These are phyloP conservation scores for Saccostrea glomerata DNA, from an alignment of 1,140 invertebrate species.

Conservation along the genomic window DNA sequence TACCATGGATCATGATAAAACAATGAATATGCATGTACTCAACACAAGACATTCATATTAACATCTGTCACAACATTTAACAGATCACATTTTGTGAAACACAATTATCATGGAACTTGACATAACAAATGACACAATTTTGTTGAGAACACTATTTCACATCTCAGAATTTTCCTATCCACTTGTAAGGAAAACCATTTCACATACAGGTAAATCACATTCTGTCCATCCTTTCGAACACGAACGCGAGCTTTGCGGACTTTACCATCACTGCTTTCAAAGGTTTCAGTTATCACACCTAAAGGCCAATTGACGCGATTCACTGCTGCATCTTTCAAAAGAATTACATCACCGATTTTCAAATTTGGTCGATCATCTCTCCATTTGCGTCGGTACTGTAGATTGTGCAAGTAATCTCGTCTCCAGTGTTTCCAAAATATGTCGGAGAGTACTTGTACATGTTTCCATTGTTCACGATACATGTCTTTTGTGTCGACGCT, in stretches of 20 bases:
- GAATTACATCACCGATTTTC: conserved; percentile 52
- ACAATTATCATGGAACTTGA: not conserved
- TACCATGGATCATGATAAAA: not conserved
- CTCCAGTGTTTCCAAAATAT: conserved; percentile 57
- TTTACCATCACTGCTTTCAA: conserved; percentile 38
- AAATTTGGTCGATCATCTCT: conserved; percentile 14
- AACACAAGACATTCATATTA: not conserved
- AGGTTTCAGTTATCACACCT: conserved; percentile 31
- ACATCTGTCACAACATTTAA: not conserved
- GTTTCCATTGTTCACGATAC: conserved; percentile 50
- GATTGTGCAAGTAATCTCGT: conserved; percentile 37
- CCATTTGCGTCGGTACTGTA: conserved; percentile 50
- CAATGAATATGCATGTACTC: not conserved
- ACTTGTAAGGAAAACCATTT: not conserved
- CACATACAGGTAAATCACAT: not conserved
- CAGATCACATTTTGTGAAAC: not conserved
- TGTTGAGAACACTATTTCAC: not conserved
- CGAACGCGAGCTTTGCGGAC: conserved; percentile 43
- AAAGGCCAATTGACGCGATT: conserved; percentile 51
- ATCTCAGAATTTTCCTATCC: not conserved
- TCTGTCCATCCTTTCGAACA: not conserved
- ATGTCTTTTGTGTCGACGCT: conserved; percentile 41
- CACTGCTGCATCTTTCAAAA: conserved; percentile 42
- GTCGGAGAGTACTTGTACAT: conserved; percentile 54
- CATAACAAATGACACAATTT: not conserved